phyloP scores from a whole-genome alignment of 2,888 invertebrate genomes.

The Orchesella flavescens region DNA sequence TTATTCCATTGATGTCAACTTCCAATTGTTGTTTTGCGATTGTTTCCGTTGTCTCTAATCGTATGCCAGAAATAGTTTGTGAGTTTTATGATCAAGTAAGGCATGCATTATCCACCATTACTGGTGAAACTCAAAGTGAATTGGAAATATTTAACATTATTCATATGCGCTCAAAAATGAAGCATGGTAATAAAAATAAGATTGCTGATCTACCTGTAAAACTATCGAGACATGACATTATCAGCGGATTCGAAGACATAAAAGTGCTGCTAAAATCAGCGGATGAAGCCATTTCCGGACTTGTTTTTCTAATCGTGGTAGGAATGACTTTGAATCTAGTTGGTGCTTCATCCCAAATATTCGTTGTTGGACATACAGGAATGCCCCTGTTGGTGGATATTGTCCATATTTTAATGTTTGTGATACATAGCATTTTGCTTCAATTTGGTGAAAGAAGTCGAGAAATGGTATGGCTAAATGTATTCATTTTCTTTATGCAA shows the following conservation, averaged over 20 bases:
- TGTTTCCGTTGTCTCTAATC: neutral
- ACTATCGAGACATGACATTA: constrained; percentile 7
- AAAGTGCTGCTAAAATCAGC: constrained; percentile 21
- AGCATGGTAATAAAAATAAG: neutral
- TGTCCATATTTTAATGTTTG: neutral
- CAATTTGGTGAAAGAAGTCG: constrained; percentile 36
- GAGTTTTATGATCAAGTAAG: constrained; percentile 27
- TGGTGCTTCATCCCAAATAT: constrained; percentile 18
- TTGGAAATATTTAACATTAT: constrained; percentile 34
- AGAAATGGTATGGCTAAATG: constrained; percentile 14
- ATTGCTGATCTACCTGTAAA: too few relatives aligned
- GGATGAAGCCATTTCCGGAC: neutral
- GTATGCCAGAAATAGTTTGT: neutral
- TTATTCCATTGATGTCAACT: constrained; percentile 13
- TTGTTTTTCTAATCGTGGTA: constrained; percentile 9
- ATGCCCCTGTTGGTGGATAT: constrained; percentile 13
- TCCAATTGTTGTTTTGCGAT: constrained; percentile 13
- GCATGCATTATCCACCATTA: neutral
- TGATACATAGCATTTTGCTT: constrained; percentile 2
- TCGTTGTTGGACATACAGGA: constrained; percentile 3
- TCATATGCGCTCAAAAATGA: constrained; percentile 17
- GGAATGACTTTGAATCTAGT: constrained; percentile 37
- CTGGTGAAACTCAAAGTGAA: neutral
- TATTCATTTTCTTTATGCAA: neutral
- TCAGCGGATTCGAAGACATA: constrained; percentile 38